Conservation (phyloP, 2,797 vertebrate species). For the Cynopterus sphinx region DNA sequence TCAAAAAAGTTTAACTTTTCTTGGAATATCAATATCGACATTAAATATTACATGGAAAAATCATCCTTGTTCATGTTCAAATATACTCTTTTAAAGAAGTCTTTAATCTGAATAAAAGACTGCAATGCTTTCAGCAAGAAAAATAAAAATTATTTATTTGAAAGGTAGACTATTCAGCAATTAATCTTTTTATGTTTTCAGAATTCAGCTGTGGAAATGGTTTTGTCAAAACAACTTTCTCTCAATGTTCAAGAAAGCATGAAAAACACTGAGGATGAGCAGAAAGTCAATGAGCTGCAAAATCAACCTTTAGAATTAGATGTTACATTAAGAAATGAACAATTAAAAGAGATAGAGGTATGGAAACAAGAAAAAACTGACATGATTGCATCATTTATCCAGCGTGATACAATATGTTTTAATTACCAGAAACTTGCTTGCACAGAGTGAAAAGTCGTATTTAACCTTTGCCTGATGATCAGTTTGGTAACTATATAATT, state of each 20-base stretch:
- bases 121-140: conserved; percentile 55
- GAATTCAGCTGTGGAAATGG: conserved; percentile 72
- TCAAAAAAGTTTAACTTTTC: neutral
- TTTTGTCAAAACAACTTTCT: conserved; percentile 75
- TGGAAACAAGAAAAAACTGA: conserved; percentile 73
- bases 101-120: conserved; percentile 20
- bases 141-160: conserved; percentile 62
- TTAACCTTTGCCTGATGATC: conserved; percentile 73
- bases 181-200: conserved; percentile 78
- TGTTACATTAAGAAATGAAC: conserved; percentile 87
- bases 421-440: conserved; percentile 75
- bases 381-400: conserved; percentile 68
- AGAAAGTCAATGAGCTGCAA: conserved; percentile 87
- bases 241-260: conserved; percentile 82
- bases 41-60: conserved; percentile 31
- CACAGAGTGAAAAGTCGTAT: conserved; percentile 68
- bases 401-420: conserved; percentile 70
- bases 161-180: conserved; percentile 56
- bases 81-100: conserved; percentile 4
- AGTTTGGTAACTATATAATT: conserved; percentile 78
- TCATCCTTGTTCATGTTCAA: neutral
- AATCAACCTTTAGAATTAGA: conserved; percentile 88
- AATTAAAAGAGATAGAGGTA: conserved; percentile 93
- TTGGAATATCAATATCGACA: neutral
- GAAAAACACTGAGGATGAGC: conserved; percentile 85